Conservation (phyloP, 2,797 vertebrate species). For the Tachyglossus aculeatus region DNA sequence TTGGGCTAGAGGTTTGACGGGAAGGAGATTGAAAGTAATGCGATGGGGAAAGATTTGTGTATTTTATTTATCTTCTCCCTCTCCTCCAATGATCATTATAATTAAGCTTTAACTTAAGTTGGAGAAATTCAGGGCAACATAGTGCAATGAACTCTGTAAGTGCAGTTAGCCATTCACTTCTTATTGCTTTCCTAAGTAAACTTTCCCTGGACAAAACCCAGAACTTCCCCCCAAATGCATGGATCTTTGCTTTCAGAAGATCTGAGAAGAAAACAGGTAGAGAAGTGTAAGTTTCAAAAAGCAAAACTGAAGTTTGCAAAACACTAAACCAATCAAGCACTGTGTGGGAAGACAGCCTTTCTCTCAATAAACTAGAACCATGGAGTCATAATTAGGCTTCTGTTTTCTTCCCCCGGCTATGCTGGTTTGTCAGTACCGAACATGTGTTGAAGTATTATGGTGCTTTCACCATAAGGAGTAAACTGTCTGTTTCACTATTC, state of each 20-base stretch:
- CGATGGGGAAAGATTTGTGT: too few relatives aligned
- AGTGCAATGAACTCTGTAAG: conserved; percentile 10
- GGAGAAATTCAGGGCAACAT: background rate
- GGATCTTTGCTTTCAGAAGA: conserved; percentile 10
- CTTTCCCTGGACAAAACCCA: background rate
- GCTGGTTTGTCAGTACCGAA: conserved; percentile 52
- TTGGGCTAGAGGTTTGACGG: background rate
- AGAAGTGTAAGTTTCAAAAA: conserved; percentile 40
- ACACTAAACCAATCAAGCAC: conserved; percentile 53
- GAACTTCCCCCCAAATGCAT: conserved; percentile 15
- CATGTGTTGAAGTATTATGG: conserved; percentile 49
- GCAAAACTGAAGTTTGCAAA: conserved; percentile 52
- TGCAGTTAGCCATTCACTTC: background rate
- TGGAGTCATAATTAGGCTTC: conserved; percentile 67
- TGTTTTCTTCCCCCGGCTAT: conserved; percentile 53
- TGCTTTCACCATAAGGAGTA: conserved; percentile 40
- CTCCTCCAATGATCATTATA: background rate
- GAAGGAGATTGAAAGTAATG: background rate
- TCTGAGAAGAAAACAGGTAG: conserved; percentile 30
- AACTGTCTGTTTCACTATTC: conserved; percentile 28
- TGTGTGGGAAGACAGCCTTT: conserved; percentile 67
- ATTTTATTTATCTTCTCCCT: background rate
- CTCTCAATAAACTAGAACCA: conserved; percentile 67
- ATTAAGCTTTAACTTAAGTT: conserved; percentile 7
- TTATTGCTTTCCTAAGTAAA: background rate